Base-by-base conservation (phyloP, 1,140 invertebrate genomes). In the Tyrophagus putrescentiae region DNA sequence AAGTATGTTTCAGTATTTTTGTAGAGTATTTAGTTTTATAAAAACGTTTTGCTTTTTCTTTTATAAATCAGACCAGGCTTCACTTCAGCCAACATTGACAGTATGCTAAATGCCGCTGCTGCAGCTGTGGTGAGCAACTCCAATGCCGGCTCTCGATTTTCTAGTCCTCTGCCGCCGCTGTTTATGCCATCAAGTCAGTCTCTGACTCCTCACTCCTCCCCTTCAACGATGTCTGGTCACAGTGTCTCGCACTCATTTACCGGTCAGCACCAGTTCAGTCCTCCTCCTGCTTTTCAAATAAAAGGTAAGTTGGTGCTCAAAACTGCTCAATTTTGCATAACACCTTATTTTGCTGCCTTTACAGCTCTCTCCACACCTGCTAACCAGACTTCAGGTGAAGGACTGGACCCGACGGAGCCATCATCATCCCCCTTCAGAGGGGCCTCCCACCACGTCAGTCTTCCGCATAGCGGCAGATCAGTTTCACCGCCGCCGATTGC, bases 71-170 rank as follows among this genome's bases (percentile, higher is more conserved):
- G 56, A 42, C 3, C 56, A 1, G 57, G 11, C 29, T 45, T 59
- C 7, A 59, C 13, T 9, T 50, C 2, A 28, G 18, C 56, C 13
- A 42, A 42, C 25, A 13, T 44, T 2, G 41, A 59, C 41, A 59
- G 39, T 45, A 45, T 59, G 41, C 36, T 59, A 29, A 59, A 34
- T 34, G 56, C 39, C 3, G 57, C 57, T 21, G 57, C 57, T 11
- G 57, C 57, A 42, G 57, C 57, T 11, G 57, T 42, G 13, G 39
- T 45, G 23, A 42, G 39, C 16, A 6, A 31, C 25, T 34, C 32
- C 39, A 34, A 31, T 54, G 41, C 3, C 13, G 33, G 21, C 13
- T 3, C 25, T 18, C 3, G 57, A 45, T 59, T 59, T 11, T 31
- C 41, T 16, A 9, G 31, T 1, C n/a, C 39, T 32, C 31, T 59